phyloP scores from a whole-genome alignment of 2,113 vertebrate species.

The Raja brachyura region DNA sequence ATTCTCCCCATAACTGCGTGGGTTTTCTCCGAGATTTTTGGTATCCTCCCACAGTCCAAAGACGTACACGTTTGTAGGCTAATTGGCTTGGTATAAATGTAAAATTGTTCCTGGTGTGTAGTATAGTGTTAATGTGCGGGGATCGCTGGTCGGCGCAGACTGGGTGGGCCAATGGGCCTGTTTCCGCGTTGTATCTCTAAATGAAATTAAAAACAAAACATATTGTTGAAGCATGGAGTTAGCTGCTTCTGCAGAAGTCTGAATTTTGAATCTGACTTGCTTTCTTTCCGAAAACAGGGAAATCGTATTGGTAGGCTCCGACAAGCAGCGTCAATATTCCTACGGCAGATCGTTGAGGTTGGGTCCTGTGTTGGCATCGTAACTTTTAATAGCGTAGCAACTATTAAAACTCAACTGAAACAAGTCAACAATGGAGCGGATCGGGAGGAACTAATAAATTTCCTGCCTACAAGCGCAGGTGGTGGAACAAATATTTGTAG shows the following conservation, averaged over 20 bases:
- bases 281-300: background rate
- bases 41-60: too few species aligned
- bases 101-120: too few species aligned
- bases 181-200: too few species aligned
- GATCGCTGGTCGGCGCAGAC: too few species aligned
- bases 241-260: background rate
- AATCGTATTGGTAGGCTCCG: constrained; percentile 44
- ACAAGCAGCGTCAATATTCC: constrained; percentile 55
- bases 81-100: too few species aligned
- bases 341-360: constrained; percentile 52
- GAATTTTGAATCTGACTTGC: background rate
- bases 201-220: background rate
- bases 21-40: too few species aligned
- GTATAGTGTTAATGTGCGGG: too few species aligned
- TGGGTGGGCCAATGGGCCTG: too few species aligned
- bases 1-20: too few species aligned
- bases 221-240: background rate
- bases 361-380: constrained; percentile 52
- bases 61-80: too few species aligned
- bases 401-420: constrained; percentile 43
- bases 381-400: constrained; percentile 45
- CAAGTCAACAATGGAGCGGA: constrained; percentile 42
- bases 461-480: constrained; percentile 42
- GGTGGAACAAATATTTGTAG: constrained; percentile 45
- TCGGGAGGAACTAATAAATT: constrained; percentile 47